Percentiles rank a stretch among this genome's conserved stretches.
phyloP scores from a whole-genome alignment of 2,113 vertebrate species.

The Calyptommatus sinebrachiatus region DNA sequence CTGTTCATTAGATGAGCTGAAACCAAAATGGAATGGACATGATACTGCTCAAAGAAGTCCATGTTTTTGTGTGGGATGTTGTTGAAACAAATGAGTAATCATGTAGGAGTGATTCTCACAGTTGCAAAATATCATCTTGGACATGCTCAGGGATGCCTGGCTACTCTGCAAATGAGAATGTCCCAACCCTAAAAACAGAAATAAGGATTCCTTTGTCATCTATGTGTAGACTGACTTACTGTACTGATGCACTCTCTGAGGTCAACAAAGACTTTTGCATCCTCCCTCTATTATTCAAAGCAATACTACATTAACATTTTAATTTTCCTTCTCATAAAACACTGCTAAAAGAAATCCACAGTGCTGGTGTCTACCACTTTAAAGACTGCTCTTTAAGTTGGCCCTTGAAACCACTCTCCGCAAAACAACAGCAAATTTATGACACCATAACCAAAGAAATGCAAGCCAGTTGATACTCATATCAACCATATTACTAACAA shows the following conservation, averaged over 20 bases:
- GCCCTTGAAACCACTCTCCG: background rate
- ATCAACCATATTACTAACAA: no score
- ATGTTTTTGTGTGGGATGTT: background rate
- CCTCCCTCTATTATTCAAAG: no score
- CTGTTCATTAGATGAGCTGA: background rate
- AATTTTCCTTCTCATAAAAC: no score
- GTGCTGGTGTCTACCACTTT: no score
- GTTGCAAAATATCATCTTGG: background rate
- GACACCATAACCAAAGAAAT: background rate
- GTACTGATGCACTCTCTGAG: background rate
- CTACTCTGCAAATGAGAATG: background rate
- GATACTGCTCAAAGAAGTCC: background rate
- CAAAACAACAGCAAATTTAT: background rate
- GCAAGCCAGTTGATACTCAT: background rate
- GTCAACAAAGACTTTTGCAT: background rate
- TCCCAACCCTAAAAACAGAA: background rate
- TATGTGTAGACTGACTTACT: background rate
- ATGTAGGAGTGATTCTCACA: background rate
- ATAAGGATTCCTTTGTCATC: background rate
- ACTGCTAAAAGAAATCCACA: background rate
- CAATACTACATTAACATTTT: no score
- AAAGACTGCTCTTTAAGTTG: background rate
- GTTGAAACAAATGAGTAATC: background rate
- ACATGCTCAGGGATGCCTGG: background rate
- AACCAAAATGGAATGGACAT: background rate